Evolutionary conservation across 2,888 invertebrate genomes (phyloP).

Genomic region (Mylabris sibirica): DNA sequence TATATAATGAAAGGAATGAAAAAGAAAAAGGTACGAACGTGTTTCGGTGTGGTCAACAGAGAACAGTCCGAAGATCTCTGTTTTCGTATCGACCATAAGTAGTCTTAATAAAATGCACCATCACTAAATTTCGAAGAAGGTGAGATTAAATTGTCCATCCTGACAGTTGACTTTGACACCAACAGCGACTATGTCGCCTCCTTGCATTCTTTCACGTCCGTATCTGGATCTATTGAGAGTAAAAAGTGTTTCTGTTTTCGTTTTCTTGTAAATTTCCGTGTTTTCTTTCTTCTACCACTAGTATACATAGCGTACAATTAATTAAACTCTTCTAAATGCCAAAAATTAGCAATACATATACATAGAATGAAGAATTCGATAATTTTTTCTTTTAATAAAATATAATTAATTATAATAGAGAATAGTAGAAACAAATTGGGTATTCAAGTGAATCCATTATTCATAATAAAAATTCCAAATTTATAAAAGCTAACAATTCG

Average conservation of each 20-base stretch:
- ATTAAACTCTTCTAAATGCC: background rate
- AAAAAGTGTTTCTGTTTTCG: background rate
- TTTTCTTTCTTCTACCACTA: background rate
- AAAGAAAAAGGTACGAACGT: conserved; percentile 1
- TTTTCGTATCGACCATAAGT: conserved; percentile 18
- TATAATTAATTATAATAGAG: background rate
- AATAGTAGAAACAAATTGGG: background rate
- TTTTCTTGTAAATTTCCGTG: background rate
- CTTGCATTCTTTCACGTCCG: conserved; percentile 25
- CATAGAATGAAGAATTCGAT: background rate
- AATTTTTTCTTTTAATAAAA: background rate
- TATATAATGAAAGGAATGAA: background rate
- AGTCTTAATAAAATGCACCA: conserved; percentile 34
- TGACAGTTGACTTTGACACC: conserved; percentile 19
- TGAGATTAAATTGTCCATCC: conserved; percentile 16
- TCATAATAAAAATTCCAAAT: conserved; percentile 25
- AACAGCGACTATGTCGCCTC: conserved; percentile 15
- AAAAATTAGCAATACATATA: background rate
- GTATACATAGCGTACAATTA: background rate
- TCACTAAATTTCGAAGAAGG: conserved; percentile 27
- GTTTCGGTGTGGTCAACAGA: conserved; percentile 16
- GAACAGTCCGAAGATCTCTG: background rate
- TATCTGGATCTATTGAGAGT: conserved; percentile 6
- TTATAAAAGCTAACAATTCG: conserved; percentile 23
- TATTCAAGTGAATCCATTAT: background rate